Evolutionary conservation across 2,113 vertebrate species (phyloP).

Genomic region (Vanacampus margaritifer): DNA sequence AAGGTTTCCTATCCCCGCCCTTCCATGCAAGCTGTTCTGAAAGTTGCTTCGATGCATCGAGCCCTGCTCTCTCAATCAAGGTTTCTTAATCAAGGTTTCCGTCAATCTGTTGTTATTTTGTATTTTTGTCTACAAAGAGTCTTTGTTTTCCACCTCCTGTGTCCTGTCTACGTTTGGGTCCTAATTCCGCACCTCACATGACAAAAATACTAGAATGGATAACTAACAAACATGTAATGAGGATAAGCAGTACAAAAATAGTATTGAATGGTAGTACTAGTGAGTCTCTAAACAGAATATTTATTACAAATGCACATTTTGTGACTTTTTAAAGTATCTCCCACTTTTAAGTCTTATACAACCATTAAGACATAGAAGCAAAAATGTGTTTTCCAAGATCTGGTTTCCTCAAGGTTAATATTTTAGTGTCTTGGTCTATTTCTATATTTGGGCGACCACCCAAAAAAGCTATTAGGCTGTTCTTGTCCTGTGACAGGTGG

Average conservation of each 20-base stretch:
- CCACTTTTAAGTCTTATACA: conserved; percentile 14
- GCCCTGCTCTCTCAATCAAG: too few relatives aligned
- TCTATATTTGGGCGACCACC: conserved; percentile 42
- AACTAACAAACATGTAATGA: not conserved
- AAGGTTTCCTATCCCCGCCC: too few relatives aligned
- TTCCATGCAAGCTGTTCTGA: too few relatives aligned
- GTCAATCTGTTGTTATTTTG: too few relatives aligned
- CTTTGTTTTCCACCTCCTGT: too few relatives aligned
- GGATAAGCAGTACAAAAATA: not conserved
- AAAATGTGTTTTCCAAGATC: conserved; percentile 45
- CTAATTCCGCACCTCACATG: too few relatives aligned
- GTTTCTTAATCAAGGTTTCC: too few relatives aligned
- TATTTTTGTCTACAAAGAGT: too few relatives aligned
- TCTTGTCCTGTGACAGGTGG: conserved; percentile 39
- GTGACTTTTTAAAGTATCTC: conserved; percentile 17
- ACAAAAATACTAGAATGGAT: too few relatives aligned
- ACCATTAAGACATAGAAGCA: conserved; percentile 34
- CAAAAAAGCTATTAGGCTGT: conserved; percentile 36
- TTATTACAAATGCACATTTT: not conserved
- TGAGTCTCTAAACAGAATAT: not conserved
- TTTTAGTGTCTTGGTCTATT: conserved; percentile 39
- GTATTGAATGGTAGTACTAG: too few relatives aligned
- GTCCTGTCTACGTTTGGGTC: too few relatives aligned
- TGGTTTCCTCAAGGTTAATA: conserved; percentile 39
- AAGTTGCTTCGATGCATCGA: too few relatives aligned